Evolutionary conservation across 2,888 invertebrate genomes (phyloP).

Genomic region (Agrotis exclamationis): DNA sequence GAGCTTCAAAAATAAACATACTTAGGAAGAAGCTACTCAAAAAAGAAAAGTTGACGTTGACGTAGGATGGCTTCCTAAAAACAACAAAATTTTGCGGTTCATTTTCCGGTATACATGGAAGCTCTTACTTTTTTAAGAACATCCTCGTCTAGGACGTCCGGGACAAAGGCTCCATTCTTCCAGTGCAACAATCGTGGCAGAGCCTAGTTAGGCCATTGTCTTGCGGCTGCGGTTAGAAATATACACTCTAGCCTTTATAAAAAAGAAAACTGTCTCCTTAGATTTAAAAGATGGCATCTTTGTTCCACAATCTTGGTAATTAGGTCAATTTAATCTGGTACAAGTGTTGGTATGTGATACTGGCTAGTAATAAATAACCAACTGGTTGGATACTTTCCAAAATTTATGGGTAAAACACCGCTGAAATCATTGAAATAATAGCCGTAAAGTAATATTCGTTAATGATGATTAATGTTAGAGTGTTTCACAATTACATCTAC

Average conservation of each 20-base stretch:
- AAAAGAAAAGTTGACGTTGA: slow-evolving; percentile 14
- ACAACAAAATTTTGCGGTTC: slow-evolving; percentile 56
- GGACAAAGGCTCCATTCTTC: slow-evolving; percentile 83
- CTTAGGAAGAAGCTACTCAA: slow-evolving; percentile 1
- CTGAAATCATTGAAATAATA: slow-evolving; percentile 29
- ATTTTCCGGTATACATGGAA: slow-evolving; percentile 63
- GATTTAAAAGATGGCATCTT: slow-evolving; percentile 41
- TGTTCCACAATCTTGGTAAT: slow-evolving; percentile 51
- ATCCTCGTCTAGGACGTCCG: slow-evolving; percentile 73
- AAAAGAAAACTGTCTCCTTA: slow-evolving; percentile 59
- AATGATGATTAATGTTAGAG: slow-evolving; percentile 13
- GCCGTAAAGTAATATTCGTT: slow-evolving; percentile 17
- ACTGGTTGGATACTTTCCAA: slow-evolving; percentile 56
- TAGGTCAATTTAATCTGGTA: slow-evolving; percentile 61
- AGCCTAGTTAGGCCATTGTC: slow-evolving; percentile 85
- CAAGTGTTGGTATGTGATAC: slow-evolving; percentile 48
- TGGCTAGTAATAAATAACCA: slow-evolving; percentile 45
- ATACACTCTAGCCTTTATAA: slow-evolving; percentile 72
- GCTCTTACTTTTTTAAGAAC: slow-evolving; percentile 71
- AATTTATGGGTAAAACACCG: slow-evolving; percentile 35
- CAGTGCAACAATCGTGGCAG: slow-evolving; percentile 78
- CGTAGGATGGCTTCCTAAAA: slow-evolving; percentile 32
- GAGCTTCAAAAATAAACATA: slow-evolving; percentile 31
- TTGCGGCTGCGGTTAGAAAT: slow-evolving; percentile 69
- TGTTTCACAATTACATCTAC: slow-evolving; percentile 5